These are phyloP conservation scores for Trichogramma evanescens DNA, from an alignment of 2,888 invertebrate genomes.

Conservation along the genomic window DNA sequence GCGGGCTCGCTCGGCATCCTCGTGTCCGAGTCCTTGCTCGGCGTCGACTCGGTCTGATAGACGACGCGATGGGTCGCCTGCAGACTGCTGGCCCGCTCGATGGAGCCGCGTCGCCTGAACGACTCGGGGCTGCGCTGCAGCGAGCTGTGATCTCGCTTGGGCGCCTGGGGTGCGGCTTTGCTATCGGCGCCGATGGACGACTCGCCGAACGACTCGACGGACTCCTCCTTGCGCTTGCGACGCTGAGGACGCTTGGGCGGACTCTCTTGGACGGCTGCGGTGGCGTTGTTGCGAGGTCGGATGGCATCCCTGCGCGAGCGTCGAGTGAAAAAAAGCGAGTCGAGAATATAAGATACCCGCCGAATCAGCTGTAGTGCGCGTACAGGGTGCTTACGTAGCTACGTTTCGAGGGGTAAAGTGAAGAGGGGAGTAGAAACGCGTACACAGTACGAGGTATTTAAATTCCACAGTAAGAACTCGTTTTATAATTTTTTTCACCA, in stretches of 20 bases:
- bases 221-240: constrained; percentile 35
- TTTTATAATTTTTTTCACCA: too few relatives aligned
- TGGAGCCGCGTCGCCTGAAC: constrained; percentile 20
- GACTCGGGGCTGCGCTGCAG: constrained; percentile 33
- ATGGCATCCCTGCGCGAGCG: constrained; percentile 56
- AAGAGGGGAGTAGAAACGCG: too few relatives aligned
- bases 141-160: constrained; percentile 46
- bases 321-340: too few relatives aligned
- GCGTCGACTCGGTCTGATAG: constrained; percentile 32
- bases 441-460: too few relatives aligned
- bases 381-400: too few relatives aligned
- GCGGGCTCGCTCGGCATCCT: constrained; percentile 29
- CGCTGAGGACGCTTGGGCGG: constrained; percentile 38
- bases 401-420: too few relatives aligned
- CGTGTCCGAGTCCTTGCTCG: constrained; percentile 14
- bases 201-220: constrained; percentile 30
- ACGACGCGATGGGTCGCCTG: constrained; percentile 35
- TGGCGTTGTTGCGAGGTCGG: constrained; percentile 58
- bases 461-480: too few relatives aligned
- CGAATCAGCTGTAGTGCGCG: too few relatives aligned
- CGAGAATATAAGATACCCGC: too few relatives aligned
- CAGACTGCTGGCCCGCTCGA: constrained; percentile 24
- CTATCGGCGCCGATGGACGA: not conserved
- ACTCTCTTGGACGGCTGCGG: constrained; percentile 36
- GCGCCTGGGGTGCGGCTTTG: constrained; percentile 46